Base-by-base conservation (phyloP, 37 sponge, comb jelly and placozoan genomes). In the Dysidea cf. avara region DNA sequence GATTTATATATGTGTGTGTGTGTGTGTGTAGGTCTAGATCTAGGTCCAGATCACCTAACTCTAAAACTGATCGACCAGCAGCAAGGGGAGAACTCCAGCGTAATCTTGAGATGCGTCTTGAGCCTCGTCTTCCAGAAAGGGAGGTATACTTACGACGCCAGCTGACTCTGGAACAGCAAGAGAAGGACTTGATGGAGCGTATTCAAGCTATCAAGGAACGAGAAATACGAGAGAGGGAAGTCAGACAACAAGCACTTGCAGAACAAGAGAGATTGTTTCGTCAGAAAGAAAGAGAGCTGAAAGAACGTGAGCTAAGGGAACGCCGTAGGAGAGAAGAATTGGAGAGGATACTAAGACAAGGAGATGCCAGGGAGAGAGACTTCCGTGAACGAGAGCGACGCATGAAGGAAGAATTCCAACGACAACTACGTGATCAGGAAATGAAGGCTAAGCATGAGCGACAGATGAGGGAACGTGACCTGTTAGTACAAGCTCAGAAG, bases 231-330 rank as follows among this genome's bases (percentile, higher is more conserved):
- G 87, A 80, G 55, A 61, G 80, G 43, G 65, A 73, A 34, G 9
- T 43, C 5, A 43, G 46, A 43, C 46, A 43, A 9, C 46, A 43
- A 43, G 24, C 31, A 21, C 29, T 74, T 21, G 68, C 58, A 4
- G 86, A 86, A 34, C 80, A 79, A 52, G 86, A 86, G 63, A 54
- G 81, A 17, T n/a, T 50, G 34, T 67, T 75, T 33, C 74, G 74
- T 40, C 75, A 86, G 56, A 74, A 68, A 35, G 86, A 79, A 57
- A 66, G 86, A 46, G 86, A 78, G 16, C 37, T 80, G 22, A 38
- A 74, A 31, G 81, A 82, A 30, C 49, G 74, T 7, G 76, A 78
- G 38, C 57, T 39, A 25, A 53, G 84, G 18, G 83, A 88, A 29
- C 36, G 81, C 7, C 84, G 74, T 34, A 28, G 72, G 1, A 48